Evolutionary conservation across 2,797 vertebrate genomes (phyloP), one percentile per base, ranked within the genome.

Genomic region (Manis javanica): DNA sequence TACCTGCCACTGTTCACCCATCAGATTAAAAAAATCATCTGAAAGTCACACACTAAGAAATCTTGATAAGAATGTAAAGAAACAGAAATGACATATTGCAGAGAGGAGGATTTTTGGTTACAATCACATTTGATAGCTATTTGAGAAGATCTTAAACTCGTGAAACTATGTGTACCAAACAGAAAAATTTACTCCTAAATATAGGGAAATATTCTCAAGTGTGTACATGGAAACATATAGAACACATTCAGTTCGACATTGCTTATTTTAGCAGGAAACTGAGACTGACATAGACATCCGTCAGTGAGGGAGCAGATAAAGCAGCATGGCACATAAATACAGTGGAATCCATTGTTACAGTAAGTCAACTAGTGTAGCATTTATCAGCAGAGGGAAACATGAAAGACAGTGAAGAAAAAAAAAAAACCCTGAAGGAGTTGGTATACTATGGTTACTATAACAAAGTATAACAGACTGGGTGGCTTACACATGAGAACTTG

Each of bases 231-330:
- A 57, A 66, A 19, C 13, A 19, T 51, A 10, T 53, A 39, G 75
- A 59, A 69, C 42, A 82, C 51, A n/a, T 75, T 57, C 18, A 74
- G 69, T 21, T 94, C 55, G 24, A 16, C 68, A 86, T 34, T 79
- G 42, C 51, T 91, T 87, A 39, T 94, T 90, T 74, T 26, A 74
- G 79, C 16, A 89, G 87, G 91, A 74, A 74, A 29, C 57, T 79
- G n/a, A 75, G 64, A 71, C 39, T 89, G 53, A 46, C 39, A 10
- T 42, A 81, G 81, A 90, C 75, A 53, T 84, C 29, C 53, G 21
- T 83, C 53, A 57, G 21, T 49, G 51, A 29, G 8, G 19, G 55
- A 81, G 12, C 9, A 7, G 31, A 37, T 61, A 63, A 74, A 57
- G 42, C 11, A 69, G 0, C 55, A 18, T 71, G 42, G 49, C 14